Evolutionary conservation across 2,797 vertebrate genomes (phyloP), one percentile per base, ranked within the genome.

Genomic region (Amblyraja radiata): DNA sequence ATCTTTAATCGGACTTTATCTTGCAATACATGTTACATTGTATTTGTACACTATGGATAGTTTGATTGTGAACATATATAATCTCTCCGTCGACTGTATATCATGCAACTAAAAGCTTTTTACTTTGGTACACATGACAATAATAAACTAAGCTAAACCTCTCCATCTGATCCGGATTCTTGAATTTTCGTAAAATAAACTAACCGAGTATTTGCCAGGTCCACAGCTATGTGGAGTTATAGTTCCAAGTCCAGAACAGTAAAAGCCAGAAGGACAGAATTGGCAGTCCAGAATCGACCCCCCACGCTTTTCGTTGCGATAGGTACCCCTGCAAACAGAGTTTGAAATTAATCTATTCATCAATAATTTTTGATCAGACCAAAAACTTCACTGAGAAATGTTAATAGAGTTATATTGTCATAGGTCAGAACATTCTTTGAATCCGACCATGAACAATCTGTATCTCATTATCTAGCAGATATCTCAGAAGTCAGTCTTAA

Each of bases 181-280:
- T 25, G 46, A 58, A 13, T 61, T 58, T 58, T 61, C 0, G 63
- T 36, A 7, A 88, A 65, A 88, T 8, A 68, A 61, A 93, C 97
- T 97, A 96, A 99, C 98, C 32, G 98, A 99, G 95, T 97, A 99
- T 94, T 96, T 98, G 94, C 98, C 98, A 94, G 96, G 93, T 88
- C 97, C 96, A 83, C 98, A 98, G 0, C 96, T 94, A 94, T 65
- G 95, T 71, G 98, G 98, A 94, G 94, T 95, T 94, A 95, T 94
- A 4, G 97, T 98, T 93, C 97, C 98, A 93, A 96, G 96, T 93
- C 96, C 94, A 76, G 98, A 97, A 95, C 98, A 99, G 93, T 95
- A 97, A 94, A 98, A 97, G 0, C 98, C 98, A 63, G 96, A 97
- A 16, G 97, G 97, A 94, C 98, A 98, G 36, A 94, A 94, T 46